Conservation (phyloP, 1,140 invertebrate species). For the Sycophila sp. region DNA sequence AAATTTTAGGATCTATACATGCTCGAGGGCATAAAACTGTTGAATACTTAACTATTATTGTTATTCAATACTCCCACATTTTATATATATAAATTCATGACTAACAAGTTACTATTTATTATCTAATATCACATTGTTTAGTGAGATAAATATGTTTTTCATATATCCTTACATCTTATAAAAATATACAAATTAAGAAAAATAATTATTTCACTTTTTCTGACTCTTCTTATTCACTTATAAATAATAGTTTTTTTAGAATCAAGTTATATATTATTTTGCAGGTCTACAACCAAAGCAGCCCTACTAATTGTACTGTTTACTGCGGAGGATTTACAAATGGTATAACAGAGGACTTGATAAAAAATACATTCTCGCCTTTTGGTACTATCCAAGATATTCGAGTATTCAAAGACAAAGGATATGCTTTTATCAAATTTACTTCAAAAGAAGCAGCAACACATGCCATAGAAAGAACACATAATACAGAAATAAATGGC, state of each 20-base stretch:
- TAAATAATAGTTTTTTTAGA: no score
- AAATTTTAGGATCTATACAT: slow-evolving; percentile 6
- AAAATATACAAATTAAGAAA: no score
- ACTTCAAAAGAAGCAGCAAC: slow-evolving; percentile 96
- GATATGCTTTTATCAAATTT: slow-evolving; percentile 99
- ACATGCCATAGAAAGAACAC: slow-evolving; percentile 95
- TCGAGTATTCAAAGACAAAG: slow-evolving; percentile 98
- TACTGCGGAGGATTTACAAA: slow-evolving; percentile 97
- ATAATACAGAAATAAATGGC: slow-evolving; percentile 96
- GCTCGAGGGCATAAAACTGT: not conserved
- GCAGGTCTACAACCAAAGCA: slow-evolving; percentile 94
- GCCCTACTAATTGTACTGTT: slow-evolving; percentile 98
- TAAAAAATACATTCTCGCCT: slow-evolving; percentile 93
- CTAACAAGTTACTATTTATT: no score
- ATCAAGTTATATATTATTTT: no score
- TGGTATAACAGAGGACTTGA: slow-evolving; percentile 93
- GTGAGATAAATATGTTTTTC: no score
- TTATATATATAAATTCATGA: not conserved
- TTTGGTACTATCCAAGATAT: slow-evolving; percentile 97
- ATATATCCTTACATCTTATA: no score
- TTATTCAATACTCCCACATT: not conserved
- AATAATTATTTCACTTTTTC: no score
- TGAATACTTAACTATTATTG: not conserved
- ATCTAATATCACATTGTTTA: no score
- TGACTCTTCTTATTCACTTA: no score